Base-by-base conservation (phyloP, 2,888 invertebrate genomes). In the Cistogaster globosa region DNA sequence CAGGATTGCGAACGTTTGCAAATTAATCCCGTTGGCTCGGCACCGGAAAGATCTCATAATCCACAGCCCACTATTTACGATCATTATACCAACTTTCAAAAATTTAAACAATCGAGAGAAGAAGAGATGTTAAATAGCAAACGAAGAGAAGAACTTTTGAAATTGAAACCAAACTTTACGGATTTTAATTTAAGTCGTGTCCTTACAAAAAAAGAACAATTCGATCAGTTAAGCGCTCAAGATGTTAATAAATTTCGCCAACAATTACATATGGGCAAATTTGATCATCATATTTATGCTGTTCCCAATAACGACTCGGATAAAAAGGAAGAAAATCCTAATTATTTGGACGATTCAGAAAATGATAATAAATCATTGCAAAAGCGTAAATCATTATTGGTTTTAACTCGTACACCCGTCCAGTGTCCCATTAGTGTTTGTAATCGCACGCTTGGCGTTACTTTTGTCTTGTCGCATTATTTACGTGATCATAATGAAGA, bases 61-160 rank as follows among this genome's bases (percentile, higher is more conserved):
- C 85, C 84, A 4, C 89, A 89, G 77, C 87, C 89, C 3, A 90
- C 89, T 11, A 89, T 89, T 87, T 90, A 90, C 68, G 90, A 90
- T 84, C 90, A 89, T 77, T 87, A 89, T 87, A 75, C 48, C 0
- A 87, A 86, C 55, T 90, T 88, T 79, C 85, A 88, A 53, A 87
- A 88, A 57, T 90, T 87, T 69, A 88, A 88, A 60, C 77, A 88
- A 63, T 81, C 75, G 32, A 89, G 89, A 32, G 84, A 87, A 6
- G 75, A 85, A 0, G 87, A 86, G 18, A 76, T 86, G n/a, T 69
- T 87, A 57, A 45, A 87, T 0, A 77, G 78, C 18, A 65, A 86
- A 32, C 84, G 86, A 0, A 87, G 88, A 26, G 87, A 88, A 22
- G 87, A 88, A 18, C 83, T 88, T 9, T 65, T 88, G 12, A 86